Conservation (phyloP, 1,140 invertebrate genomes). For the Zaprionus africanus region DNA sequence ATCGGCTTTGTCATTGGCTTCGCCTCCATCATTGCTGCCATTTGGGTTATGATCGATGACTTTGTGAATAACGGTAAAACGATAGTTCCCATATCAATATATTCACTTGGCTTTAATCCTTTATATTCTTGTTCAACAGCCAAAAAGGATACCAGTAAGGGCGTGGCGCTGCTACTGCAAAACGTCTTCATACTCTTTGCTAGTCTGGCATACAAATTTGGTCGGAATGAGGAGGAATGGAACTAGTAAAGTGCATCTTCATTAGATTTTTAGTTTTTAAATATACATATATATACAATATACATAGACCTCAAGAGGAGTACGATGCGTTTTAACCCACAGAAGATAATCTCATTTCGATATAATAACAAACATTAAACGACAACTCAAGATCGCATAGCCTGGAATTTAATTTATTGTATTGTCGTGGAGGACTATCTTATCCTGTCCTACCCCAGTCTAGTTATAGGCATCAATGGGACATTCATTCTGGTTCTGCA, state of each 20-base stretch:
- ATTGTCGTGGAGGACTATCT: not conserved
- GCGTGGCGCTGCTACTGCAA: constrained; percentile 96
- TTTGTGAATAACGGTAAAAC: constrained; percentile 84
- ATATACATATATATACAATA: constrained; percentile 23
- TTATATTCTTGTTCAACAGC: constrained; percentile 33
- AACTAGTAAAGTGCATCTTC: constrained; percentile 82
- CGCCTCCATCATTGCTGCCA: constrained; percentile 96
- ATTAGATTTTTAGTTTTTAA: constrained; percentile 8
- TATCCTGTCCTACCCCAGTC: no score
- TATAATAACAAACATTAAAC: constrained; percentile 55
- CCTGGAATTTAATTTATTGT: constrained; percentile 57
- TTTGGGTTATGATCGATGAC: constrained; percentile 97
- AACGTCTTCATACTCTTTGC: constrained; percentile 97
- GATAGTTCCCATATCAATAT: not conserved
- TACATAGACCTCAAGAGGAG: constrained; percentile 8
- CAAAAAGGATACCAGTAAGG: constrained; percentile 89
- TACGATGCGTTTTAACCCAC: constrained; percentile 15
- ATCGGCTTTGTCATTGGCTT: constrained; percentile 98
- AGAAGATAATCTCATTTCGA: constrained; percentile 70
- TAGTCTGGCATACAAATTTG: constrained; percentile 97
- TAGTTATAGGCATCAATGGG: constrained; percentile 72
- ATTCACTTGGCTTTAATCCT: not conserved
- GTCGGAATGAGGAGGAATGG: constrained; percentile 95
- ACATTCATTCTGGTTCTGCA: constrained; percentile 91
- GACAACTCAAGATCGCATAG: constrained; percentile 57